Conservation (phyloP, 2,113 vertebrate species). For the Anthoscopus minutus region DNA sequence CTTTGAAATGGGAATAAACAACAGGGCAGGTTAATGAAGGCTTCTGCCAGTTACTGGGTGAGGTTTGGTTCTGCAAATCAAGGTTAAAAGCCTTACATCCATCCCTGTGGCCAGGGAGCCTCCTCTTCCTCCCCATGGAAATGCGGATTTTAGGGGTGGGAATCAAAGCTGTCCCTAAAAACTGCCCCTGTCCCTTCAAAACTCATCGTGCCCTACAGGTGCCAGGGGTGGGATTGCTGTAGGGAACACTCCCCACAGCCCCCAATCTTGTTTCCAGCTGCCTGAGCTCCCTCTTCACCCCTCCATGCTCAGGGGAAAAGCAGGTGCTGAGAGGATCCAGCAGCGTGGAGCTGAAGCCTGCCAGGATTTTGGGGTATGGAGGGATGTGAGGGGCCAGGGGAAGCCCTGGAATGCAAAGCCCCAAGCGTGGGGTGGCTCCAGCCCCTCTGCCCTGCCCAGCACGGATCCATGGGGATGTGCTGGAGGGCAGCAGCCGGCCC, state of each 20-base stretch:
- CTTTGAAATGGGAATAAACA: not conserved
- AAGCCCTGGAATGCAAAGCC: not conserved
- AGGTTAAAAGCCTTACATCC: not conserved
- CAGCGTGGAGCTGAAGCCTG: rapidly evolving
- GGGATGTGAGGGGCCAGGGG: not conserved
- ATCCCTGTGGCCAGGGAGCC: not conserved
- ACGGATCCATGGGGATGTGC: rapidly evolving
- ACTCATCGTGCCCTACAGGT: not conserved
- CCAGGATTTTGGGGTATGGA: not conserved
- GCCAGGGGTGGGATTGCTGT: not conserved
- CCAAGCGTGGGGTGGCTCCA: rapidly evolving
- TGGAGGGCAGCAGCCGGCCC: not conserved
- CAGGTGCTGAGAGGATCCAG: not conserved
- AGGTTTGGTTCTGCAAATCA: not conserved
- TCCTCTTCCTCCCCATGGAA: not conserved
- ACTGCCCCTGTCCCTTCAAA: not conserved
- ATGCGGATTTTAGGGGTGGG: not conserved
- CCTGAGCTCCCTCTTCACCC: not conserved
- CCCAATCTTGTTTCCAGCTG: not conserved
- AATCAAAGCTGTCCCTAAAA: not conserved
- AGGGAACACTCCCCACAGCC: not conserved
- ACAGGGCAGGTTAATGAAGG: not conserved
- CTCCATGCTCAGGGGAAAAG: not conserved
- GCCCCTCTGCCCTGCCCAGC: not conserved
- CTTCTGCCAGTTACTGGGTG: not conserved